These are phyloP conservation scores for Argentina silus DNA, from an alignment of 2,797 vertebrate genomes.

Conservation along the genomic window DNA sequence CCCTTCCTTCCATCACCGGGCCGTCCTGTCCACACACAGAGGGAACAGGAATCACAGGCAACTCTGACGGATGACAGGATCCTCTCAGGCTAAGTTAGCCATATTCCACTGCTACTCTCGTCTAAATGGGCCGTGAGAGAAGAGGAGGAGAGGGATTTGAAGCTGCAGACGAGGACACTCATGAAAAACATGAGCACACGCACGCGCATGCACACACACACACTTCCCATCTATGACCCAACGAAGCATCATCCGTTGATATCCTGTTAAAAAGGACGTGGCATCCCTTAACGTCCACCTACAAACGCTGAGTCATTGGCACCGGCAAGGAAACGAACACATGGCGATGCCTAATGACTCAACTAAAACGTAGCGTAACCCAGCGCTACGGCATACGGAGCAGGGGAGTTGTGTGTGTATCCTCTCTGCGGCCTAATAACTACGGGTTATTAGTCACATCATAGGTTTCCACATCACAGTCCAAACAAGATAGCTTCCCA, in stretches of 20 bases:
- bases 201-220: conserved; percentile 4
- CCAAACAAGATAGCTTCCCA: conserved; percentile 31
- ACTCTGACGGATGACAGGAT: conserved; percentile 39
- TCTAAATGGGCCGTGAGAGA: conserved; percentile 19
- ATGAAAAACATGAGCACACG: neutral
- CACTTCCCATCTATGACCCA: neutral
- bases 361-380: conserved; percentile 26
- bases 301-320: conserved; percentile 8
- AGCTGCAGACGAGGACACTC: neutral
- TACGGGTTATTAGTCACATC: conserved; percentile 56
- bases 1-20: neutral
- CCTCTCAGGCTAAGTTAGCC: conserved; percentile 32
- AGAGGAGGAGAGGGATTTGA: conserved; percentile 15
- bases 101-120: conserved; percentile 23
- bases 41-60: neutral
- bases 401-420: conserved; percentile 10
- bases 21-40: conserved; percentile 6
- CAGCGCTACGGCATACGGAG: conserved; percentile 13
- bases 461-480: conserved; percentile 53
- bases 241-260: conserved; percentile 13
- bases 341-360: conserved; percentile 20
- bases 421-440: conserved; percentile 26
- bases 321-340: conserved; percentile 15
- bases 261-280: neutral
- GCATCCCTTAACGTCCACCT: conserved; percentile 4